A percentile compares a stretch with the other conserved stretches of the same genome.
phyloP scores from a whole-genome alignment of 2,797 vertebrate genomes.

The Rhynchonycteris naso region DNA sequence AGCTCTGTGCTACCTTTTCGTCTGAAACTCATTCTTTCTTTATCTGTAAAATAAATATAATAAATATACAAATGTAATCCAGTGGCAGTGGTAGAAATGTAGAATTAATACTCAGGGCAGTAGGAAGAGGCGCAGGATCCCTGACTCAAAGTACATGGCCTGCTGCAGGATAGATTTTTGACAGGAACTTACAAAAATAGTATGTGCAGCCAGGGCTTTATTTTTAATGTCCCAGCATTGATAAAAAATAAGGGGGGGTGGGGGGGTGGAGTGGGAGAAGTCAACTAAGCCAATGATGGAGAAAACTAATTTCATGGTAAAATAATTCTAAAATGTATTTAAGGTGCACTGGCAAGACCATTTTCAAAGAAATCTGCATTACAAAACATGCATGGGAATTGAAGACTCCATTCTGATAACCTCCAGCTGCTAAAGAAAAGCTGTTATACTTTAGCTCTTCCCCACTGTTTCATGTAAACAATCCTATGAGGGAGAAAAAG shows the following conservation, averaged over 20 bases:
- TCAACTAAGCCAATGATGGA: constrained; percentile 88
- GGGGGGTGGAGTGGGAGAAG: constrained; percentile 65
- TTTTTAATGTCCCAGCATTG: constrained; percentile 87
- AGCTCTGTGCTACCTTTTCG: constrained; percentile 24
- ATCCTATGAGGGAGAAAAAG: constrained; percentile 72
- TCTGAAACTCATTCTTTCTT: constrained; percentile 34
- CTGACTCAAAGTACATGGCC: constrained; percentile 53
- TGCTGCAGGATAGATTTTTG: constrained; percentile 71
- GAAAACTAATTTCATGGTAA: constrained; percentile 93
- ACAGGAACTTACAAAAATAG: constrained; percentile 82
- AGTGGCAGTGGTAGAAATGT: not conserved
- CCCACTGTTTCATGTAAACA: constrained; percentile 81
- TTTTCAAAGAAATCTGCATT: constrained; percentile 88
- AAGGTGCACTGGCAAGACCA: constrained; percentile 86
- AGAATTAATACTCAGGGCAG: constrained; percentile 60
- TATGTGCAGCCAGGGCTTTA: constrained; percentile 80
- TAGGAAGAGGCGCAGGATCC: constrained; percentile 49
- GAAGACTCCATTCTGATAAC: constrained; percentile 84
- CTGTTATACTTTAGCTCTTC: constrained; percentile 81
- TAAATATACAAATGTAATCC: constrained; percentile 74
- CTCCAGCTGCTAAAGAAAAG: constrained; percentile 82
- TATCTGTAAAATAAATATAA: constrained; percentile 49
- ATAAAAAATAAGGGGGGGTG: constrained; percentile 81
- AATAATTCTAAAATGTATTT: constrained; percentile 91
- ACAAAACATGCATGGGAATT: constrained; percentile 84